These are phyloP conservation scores for Mobula hypostoma DNA, from an alignment of 2,113 vertebrate species.

Conservation along the genomic window DNA sequence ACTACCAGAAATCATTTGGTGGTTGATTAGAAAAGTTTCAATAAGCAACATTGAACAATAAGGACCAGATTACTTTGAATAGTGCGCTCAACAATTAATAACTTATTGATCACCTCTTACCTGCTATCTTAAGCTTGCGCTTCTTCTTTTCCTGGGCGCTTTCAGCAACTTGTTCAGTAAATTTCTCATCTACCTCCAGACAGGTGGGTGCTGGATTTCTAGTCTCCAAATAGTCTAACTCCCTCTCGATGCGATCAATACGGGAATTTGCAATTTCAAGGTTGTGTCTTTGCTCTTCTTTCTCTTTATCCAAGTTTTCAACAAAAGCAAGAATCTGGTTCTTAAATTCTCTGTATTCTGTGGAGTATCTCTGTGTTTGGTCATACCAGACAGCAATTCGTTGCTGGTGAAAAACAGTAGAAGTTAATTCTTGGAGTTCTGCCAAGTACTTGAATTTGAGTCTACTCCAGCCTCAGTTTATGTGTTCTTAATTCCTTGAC, in stretches of 20 bases:
- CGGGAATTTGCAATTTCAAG: conserved; percentile 60
- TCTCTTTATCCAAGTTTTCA: conserved; percentile 67
- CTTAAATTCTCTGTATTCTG: conserved; percentile 78
- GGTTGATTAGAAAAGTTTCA: not conserved
- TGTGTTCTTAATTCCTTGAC: not conserved
- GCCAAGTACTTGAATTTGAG: not conserved
- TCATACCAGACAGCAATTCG: conserved; percentile 83
- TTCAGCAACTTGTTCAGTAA: conserved; percentile 66
- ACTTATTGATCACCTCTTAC: conserved; percentile 53
- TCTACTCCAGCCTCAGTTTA: not conserved
- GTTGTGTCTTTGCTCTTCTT: conserved; percentile 61
- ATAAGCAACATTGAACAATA: not conserved
- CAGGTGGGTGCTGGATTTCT: conserved; percentile 77
- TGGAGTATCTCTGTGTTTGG: conserved; percentile 73
- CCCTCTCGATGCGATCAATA: conserved; percentile 74
- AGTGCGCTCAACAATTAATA: too few relatives aligned
- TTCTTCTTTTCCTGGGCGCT: conserved; percentile 69
- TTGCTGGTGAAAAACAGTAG: conserved; percentile 56
- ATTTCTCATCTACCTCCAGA: conserved; percentile 67
- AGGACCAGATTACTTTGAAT: not conserved
- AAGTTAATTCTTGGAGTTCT: not conserved
- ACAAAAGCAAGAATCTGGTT: conserved; percentile 73
- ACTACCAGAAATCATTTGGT: not conserved
- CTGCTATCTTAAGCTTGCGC: conserved; percentile 73
- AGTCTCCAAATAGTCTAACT: conserved; percentile 81